These are phyloP conservation scores for Rostratula benghalensis DNA, from an alignment of 2,113 vertebrate genomes.

Conservation along the genomic window DNA sequence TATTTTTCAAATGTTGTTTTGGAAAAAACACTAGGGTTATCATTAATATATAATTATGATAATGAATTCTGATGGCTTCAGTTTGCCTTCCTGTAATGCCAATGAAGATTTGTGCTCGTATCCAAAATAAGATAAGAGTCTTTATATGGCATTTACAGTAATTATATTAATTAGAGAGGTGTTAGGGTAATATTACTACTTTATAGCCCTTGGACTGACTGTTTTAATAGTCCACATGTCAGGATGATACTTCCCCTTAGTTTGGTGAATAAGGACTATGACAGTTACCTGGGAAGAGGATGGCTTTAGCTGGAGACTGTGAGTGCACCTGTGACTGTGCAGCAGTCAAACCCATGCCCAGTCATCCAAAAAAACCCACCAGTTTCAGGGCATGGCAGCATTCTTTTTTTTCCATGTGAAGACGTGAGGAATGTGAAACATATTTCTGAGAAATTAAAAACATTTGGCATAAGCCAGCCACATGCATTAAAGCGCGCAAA, in stretches of 20 bases:
- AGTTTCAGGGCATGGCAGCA: background rate
- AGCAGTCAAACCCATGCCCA: background rate
- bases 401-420: background rate
- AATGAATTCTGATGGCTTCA: constrained; percentile 9
- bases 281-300: background rate
- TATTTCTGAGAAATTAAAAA: background rate
- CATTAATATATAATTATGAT: constrained; percentile 26
- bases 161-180: constrained; percentile 32
- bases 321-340: background rate
- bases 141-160: background rate
- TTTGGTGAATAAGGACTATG: background rate
- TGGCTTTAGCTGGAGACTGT: background rate
- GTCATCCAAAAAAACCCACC: background rate
- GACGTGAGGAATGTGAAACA: background rate
- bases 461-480: background rate
- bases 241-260: background rate
- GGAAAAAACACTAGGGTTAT: background rate
- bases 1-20: constrained; percentile 14
- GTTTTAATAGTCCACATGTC: background rate
- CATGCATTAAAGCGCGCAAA: background rate
- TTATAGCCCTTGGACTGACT: background rate
- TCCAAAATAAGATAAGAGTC: background rate
- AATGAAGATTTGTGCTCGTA: background rate
- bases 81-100: constrained; percentile 17
- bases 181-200: background rate